A percentile compares a stretch with the other conserved stretches of the same genome.
phyloP scores from a whole-genome alignment of 2,797 vertebrate species.

The Erethizon dorsatum region DNA sequence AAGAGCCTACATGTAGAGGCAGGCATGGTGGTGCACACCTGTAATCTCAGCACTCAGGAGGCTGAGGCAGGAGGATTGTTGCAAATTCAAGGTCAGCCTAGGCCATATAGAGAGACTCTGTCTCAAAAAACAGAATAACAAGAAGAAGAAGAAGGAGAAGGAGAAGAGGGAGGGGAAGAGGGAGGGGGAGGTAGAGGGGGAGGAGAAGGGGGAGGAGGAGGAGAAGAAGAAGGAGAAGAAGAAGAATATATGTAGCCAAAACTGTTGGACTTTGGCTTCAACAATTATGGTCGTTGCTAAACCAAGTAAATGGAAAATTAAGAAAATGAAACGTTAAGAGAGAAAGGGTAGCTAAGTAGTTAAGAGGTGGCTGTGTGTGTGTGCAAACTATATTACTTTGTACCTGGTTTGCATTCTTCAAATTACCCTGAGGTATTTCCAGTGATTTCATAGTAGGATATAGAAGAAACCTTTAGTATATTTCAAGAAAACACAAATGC shows the following conservation, averaged over 20 bases:
- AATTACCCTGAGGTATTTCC: not conserved
- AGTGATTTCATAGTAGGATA: not conserved
- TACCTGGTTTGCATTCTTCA: not conserved
- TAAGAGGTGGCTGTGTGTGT: not conserved
- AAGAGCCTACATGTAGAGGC: not conserved
- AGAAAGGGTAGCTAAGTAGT: not conserved
- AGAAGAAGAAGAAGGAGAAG: too few species aligned
- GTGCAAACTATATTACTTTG: not conserved
- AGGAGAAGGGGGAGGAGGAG: too few species aligned
- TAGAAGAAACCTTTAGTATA: not conserved
- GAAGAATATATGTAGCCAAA: not conserved
- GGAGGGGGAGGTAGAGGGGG: too few species aligned
- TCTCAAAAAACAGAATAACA: not conserved
- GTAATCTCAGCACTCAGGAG: not conserved
- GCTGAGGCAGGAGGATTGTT: not conserved
- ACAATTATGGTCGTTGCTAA: not conserved
- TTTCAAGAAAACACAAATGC: not conserved
- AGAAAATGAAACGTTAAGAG: not conserved
- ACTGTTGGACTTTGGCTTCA: not conserved
- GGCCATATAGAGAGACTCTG: not conserved
- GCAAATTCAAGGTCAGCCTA: not conserved
- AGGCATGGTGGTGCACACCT: not conserved
- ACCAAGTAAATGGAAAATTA: not conserved
- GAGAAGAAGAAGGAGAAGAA: too few species aligned
- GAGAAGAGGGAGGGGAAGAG: too few species aligned